Evolutionary conservation across 92 coral and sea anemone species (phyloP).

Genomic region (Plumapathes pennacea): DNA sequence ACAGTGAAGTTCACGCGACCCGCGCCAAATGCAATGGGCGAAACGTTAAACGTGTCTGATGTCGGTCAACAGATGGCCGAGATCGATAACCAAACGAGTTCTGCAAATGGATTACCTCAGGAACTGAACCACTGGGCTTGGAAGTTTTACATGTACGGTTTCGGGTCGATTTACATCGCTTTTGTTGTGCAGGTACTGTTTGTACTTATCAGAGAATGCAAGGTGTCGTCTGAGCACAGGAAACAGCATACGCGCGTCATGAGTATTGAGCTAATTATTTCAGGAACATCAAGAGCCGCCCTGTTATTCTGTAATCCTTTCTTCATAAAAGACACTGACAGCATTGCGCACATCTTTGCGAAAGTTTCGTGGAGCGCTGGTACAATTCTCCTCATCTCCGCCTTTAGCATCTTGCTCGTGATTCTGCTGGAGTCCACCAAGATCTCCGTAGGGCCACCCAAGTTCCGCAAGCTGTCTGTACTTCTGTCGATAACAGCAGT

Average conservation of each 20-base stretch:
- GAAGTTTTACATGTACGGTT: constrained; percentile 6
- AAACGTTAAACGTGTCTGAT: too few relatives aligned
- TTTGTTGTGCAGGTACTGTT: constrained; percentile 4
- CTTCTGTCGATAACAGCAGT: constrained; percentile 40
- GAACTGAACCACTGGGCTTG: constrained; percentile 20
- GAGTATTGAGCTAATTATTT: constrained; percentile 8
- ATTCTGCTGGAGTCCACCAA: constrained; percentile 70
- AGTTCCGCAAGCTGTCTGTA: constrained; percentile 53
- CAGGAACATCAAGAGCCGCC: constrained; percentile 9
- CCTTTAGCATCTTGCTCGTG: constrained; percentile 61
- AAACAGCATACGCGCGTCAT: constrained; percentile 20
- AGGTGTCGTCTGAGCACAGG: background rate
- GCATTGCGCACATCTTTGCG: too few relatives aligned
- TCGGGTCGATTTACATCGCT: constrained; percentile 6
- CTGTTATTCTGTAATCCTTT: constrained; percentile 4
- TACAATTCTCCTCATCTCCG: constrained; percentile 54
- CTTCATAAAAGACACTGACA: background rate
- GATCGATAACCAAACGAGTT: too few relatives aligned
- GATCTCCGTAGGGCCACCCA: constrained; percentile 46
- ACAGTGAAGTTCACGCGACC: too few relatives aligned
- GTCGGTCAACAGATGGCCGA: too few relatives aligned
- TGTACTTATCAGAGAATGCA: constrained; percentile 8
- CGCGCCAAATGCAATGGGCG: too few relatives aligned
- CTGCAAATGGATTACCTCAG: too few relatives aligned
- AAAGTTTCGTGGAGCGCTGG: too few relatives aligned